Percentiles rank a stretch among this genome's conserved stretches.
Conservation (phyloP, 2,888 invertebrate genomes). For the Quadroppia sp. region DNA sequence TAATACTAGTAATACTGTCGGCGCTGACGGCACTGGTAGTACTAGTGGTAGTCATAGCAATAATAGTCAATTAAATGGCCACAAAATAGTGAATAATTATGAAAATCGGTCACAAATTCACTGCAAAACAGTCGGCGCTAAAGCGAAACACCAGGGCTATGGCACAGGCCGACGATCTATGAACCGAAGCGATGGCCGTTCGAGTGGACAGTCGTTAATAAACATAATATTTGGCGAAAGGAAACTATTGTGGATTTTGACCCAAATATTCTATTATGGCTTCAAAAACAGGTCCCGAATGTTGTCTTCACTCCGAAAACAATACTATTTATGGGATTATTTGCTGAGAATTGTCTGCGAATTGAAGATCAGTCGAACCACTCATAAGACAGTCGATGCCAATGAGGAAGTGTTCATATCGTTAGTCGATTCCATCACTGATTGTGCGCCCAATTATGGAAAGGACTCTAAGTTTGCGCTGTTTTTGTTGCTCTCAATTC, state of each 20-base stretch:
- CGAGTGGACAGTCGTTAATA: neutral
- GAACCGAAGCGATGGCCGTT: too few species aligned
- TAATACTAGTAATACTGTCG: conserved; percentile 58
- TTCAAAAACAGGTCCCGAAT: conserved; percentile 60
- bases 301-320: conserved; percentile 58
- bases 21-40: neutral
- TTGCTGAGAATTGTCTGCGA: conserved; percentile 47
- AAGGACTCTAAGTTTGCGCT: conserved; percentile 98
- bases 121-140: neutral
- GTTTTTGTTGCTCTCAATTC: conserved; percentile 57
- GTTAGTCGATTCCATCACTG: conserved; percentile 66
- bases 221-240: conserved; percentile 83
- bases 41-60: neutral
- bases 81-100: neutral
- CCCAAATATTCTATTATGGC: conserved; percentile 91
- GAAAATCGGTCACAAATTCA: neutral
- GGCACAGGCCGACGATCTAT: too few species aligned
- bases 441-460: conserved; percentile 75
- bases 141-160: too few species aligned
- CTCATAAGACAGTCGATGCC: conserved; percentile 11
- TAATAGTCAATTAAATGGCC: neutral
- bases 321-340: conserved; percentile 95
- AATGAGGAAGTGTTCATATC: conserved; percentile 50
- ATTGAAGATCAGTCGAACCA: conserved; percentile 48
- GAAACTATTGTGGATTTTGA: conserved; percentile 86